These are phyloP conservation scores for Philotrypesis tridentata DNA, from an alignment of 1,140 invertebrate genomes.

Conservation along the genomic window DNA sequence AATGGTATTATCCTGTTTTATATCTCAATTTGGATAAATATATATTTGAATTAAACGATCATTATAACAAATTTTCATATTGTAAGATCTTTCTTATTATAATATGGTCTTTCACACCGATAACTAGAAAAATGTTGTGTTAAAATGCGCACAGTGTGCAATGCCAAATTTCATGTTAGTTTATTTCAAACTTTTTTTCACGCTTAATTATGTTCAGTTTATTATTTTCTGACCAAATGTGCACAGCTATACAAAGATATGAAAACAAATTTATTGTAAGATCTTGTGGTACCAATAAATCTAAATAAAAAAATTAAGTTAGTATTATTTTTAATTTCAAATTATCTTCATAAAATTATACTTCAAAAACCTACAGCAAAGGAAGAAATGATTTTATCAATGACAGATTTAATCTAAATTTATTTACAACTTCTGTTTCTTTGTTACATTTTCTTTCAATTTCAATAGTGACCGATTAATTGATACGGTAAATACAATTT, in stretches of 20 bases:
- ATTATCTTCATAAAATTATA: not conserved
- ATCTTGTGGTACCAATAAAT: conserved; percentile 63
- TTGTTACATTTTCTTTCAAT: conserved; percentile 38
- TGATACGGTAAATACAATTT: conserved; percentile 9
- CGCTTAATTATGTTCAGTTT: conserved; percentile 8
- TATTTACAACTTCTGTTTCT: conserved; percentile 43
- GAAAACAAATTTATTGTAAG: conserved; percentile 61
- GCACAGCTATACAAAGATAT: conserved; percentile 64
- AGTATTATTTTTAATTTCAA: conserved; percentile 4
- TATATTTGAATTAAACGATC: conserved; percentile 46
- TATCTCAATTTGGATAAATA: conserved; percentile 38
- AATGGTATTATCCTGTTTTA: not conserved
- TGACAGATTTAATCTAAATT: conserved; percentile 37
- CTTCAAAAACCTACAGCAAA: not conserved
- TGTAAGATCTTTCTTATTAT: conserved; percentile 40
- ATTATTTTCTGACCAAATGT: conserved; percentile 61
- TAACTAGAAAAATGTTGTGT: conserved; percentile 37
- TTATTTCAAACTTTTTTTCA: conserved; percentile 50
- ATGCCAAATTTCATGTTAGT: conserved; percentile 55
- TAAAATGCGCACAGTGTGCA: conserved; percentile 45
- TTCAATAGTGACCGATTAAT: conserved; percentile 31
- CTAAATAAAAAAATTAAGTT: conserved; percentile 54
- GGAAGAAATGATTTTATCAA: not conserved
- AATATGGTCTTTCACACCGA: conserved; percentile 49
- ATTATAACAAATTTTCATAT: conserved; percentile 44